phyloP scores from a whole-genome alignment of 2,888 invertebrate genomes.

The Griposia aprilina region DNA sequence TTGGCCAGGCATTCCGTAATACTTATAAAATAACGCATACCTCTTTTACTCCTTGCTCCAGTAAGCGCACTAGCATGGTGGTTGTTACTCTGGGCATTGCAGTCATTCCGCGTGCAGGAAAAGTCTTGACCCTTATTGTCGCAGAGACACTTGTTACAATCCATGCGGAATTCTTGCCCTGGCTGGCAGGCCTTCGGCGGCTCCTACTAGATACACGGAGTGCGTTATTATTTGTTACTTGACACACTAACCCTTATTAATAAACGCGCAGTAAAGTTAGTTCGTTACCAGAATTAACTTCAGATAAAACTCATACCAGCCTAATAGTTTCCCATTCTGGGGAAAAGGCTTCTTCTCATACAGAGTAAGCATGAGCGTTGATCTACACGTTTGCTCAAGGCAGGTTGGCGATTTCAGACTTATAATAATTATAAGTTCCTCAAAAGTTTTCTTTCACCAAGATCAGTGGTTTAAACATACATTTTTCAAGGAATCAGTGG shows the following conservation, averaged over 20 bases:
- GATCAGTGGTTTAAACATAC: not conserved
- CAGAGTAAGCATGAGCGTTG: too few species aligned
- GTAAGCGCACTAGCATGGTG: slow-evolving; percentile 67
- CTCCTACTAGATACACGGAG: slow-evolving; percentile 77
- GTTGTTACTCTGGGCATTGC: slow-evolving; percentile 78
- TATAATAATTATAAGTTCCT: too few species aligned
- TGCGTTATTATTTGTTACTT: slow-evolving; percentile 65
- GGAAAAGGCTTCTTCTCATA: too few species aligned
- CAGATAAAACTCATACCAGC: not conserved
- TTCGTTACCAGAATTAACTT: too few species aligned
- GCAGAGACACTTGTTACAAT: slow-evolving; percentile 89
- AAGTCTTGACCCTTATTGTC: slow-evolving; percentile 83
- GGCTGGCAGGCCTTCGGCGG: slow-evolving; percentile 84
- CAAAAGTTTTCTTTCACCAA: too few species aligned
- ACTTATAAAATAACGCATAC: slow-evolving; percentile 64
- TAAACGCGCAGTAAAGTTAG: not conserved
- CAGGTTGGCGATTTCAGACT: too few species aligned
- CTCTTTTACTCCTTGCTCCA: slow-evolving; percentile 76
- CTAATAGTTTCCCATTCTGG: not conserved
- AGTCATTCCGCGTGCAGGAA: slow-evolving; percentile 88
- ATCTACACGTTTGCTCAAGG: not conserved
- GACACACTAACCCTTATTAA: not conserved
- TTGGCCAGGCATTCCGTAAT: not conserved
- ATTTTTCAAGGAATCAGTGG: not conserved
- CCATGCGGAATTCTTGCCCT: slow-evolving; percentile 84